These are phyloP conservation scores for Andrena haemorrhoa DNA, from an alignment of 2,888 invertebrate species.

Conservation along the genomic window DNA sequence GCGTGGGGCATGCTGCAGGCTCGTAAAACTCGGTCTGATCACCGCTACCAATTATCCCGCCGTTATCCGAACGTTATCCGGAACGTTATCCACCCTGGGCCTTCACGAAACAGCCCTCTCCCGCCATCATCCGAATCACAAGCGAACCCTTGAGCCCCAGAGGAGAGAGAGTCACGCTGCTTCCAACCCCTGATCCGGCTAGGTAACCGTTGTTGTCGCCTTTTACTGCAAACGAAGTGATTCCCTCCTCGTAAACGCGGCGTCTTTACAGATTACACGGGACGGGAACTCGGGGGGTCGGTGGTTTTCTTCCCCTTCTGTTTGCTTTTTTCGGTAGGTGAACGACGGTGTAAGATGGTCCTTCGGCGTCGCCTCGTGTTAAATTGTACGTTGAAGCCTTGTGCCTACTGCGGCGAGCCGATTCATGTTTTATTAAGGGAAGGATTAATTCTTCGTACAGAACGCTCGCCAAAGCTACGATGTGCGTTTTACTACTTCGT, in stretches of 20 bases:
- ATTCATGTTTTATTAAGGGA: conserved; percentile 5
- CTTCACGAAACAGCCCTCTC: conserved; percentile 68
- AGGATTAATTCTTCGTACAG: not conserved
- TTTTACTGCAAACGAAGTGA: conserved; percentile 85
- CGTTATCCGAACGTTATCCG: conserved; percentile 83
- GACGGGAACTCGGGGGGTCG: conserved; percentile 12
- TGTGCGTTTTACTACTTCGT: too few relatives aligned
- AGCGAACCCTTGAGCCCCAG: conserved; percentile 76
- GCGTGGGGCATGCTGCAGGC: conserved; percentile 79
- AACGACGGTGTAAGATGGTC: not conserved
- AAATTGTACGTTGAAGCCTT: conserved; percentile 8
- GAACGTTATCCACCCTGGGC: conserved; percentile 80
- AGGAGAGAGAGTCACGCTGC: conserved; percentile 39
- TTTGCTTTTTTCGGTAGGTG: conserved; percentile 4
- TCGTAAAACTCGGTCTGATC: conserved; percentile 85
- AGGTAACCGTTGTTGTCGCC: conserved; percentile 79
- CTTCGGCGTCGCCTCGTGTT: not conserved
- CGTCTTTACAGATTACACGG: conserved; percentile 78
- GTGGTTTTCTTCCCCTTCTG: conserved; percentile 19
- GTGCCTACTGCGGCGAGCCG: not conserved
- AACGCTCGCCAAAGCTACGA: too few relatives aligned
- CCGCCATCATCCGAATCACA: conserved; percentile 76
- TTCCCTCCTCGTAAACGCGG: conserved; percentile 83
- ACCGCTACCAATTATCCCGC: conserved; percentile 85
- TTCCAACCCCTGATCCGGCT: conserved; percentile 60